A percentile compares a stretch with the other conserved stretches of the same genome.
These are phyloP conservation scores for Arnoldichthys spilopterus DNA, from an alignment of 2,797 vertebrate species.

Conservation along the genomic window DNA sequence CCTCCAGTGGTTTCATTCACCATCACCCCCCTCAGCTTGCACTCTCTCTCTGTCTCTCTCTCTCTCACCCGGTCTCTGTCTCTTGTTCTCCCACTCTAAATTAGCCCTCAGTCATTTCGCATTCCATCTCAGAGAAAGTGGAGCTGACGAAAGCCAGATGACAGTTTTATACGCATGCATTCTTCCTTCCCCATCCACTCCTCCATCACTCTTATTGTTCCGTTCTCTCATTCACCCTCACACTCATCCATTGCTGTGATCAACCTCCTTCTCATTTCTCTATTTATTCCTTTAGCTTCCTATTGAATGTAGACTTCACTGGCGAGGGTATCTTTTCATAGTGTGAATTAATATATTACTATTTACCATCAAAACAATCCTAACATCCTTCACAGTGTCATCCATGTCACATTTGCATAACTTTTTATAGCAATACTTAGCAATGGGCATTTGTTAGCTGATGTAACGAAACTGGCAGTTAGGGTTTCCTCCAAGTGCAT, in stretches of 20 bases:
- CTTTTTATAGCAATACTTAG: not conserved
- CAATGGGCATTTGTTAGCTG: too few species aligned
- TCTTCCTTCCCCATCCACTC: constrained; percentile 1
- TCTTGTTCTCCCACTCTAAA: constrained; percentile 41
- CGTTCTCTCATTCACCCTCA: constrained; percentile 18
- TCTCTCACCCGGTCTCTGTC: constrained; percentile 11
- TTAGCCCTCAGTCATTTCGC: constrained; percentile 41
- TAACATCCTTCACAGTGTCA: not conserved
- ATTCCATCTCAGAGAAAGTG: constrained; percentile 51
- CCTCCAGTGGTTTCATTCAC: constrained; percentile 31
- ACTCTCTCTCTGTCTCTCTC: not conserved
- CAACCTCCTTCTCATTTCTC: not conserved
- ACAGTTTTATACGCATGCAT: constrained; percentile 23
- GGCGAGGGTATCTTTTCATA: not conserved
- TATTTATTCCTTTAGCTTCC: not conserved
- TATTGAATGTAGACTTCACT: not conserved
- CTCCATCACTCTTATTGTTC: constrained; percentile 25
- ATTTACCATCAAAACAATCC: not conserved
- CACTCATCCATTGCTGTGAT: constrained; percentile 2
- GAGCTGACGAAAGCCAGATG: constrained; percentile 54
- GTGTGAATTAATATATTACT: not conserved
- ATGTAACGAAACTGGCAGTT: too few species aligned
- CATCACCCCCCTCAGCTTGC: constrained; percentile 11
- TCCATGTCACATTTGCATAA: not conserved
- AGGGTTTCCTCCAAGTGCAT: too few species aligned